phyloP scores from a whole-genome alignment of 2,888 invertebrate species.

The Allygus modestus region DNA sequence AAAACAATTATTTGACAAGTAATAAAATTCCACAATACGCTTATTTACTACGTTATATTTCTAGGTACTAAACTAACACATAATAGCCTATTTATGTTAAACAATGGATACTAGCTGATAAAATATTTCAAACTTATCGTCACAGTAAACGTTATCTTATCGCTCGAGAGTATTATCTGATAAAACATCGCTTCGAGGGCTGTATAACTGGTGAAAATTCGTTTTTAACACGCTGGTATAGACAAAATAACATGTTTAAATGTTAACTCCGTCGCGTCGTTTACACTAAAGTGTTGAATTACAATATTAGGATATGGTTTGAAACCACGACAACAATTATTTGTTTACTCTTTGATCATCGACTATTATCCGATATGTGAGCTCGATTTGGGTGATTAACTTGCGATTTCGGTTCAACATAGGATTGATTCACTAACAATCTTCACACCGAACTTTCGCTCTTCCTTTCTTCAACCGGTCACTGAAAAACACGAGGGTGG shows the following conservation, averaged over 20 bases:
- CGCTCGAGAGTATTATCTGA: slow-evolving; percentile 45
- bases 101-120: slow-evolving; percentile 46
- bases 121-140: slow-evolving; percentile 32
- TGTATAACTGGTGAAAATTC: slow-evolving; percentile 1
- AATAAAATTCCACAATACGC: neutral
- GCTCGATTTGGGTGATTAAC: too few relatives aligned
- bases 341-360: too few relatives aligned
- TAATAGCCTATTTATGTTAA: slow-evolving; percentile 43
- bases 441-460: too few relatives aligned
- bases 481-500: too few relatives aligned
- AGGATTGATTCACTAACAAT: too few relatives aligned
- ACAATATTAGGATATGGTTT: too few relatives aligned
- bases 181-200: slow-evolving; percentile 11
- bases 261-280: too few relatives aligned
- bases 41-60: slow-evolving; percentile 25
- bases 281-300: too few relatives aligned
- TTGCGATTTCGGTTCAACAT: too few relatives aligned
- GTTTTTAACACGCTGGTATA: neutral
- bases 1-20: neutral
- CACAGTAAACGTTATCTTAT: slow-evolving; percentile 41
- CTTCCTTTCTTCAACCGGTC: too few relatives aligned
- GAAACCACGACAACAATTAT: too few relatives aligned
- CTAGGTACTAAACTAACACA: slow-evolving; percentile 14
- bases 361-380: too few relatives aligned
- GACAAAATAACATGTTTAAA: neutral